These are phyloP conservation scores for Rhineura floridana DNA, from an alignment of 2,113 vertebrate genomes.

Conservation along the genomic window DNA sequence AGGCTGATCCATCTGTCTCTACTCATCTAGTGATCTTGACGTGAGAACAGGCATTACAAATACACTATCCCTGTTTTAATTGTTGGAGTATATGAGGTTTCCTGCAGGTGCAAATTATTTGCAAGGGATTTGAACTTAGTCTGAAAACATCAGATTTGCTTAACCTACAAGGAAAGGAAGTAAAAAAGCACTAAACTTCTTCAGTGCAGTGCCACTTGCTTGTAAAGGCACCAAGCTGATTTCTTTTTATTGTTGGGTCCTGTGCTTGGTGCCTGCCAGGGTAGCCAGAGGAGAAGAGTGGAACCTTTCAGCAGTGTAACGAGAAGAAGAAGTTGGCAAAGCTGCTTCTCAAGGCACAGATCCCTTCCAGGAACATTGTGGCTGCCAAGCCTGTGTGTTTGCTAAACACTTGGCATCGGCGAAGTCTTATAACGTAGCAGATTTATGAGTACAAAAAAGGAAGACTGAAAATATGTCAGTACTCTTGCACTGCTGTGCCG, in stretches of 20 bases:
- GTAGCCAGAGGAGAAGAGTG: slow-evolving; percentile 4
- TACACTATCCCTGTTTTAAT: background rate
- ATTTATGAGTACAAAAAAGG: slow-evolving; percentile 47
- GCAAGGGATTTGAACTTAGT: background rate
- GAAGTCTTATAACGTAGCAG: slow-evolving; percentile 42
- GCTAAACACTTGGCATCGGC: slow-evolving; percentile 61
- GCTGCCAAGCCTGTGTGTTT: slow-evolving; percentile 64
- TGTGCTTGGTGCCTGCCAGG: background rate
- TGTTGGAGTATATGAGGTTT: background rate
- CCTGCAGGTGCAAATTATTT: background rate
- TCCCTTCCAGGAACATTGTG: slow-evolving; percentile 58
- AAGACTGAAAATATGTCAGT: slow-evolving; percentile 55
- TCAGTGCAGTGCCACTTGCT: background rate
- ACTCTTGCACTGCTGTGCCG: background rate
- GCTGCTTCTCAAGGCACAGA: slow-evolving; percentile 56
- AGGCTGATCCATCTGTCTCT: too few relatives aligned
- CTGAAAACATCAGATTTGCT: background rate
- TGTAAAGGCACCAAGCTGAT: slow-evolving; percentile 7
- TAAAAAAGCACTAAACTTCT: slow-evolving; percentile 14
- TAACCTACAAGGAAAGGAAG: background rate
- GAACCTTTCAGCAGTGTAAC: slow-evolving; percentile 35
- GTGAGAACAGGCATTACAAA: background rate
- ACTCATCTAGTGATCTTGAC: background rate
- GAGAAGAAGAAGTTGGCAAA: slow-evolving; percentile 53
- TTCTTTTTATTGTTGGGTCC: slow-evolving; percentile 45